Percentiles rank a stretch among this genome's conserved stretches.
phyloP scores from a whole-genome alignment of 2,797 vertebrate species.

The Neosilurus hyrtlii region DNA sequence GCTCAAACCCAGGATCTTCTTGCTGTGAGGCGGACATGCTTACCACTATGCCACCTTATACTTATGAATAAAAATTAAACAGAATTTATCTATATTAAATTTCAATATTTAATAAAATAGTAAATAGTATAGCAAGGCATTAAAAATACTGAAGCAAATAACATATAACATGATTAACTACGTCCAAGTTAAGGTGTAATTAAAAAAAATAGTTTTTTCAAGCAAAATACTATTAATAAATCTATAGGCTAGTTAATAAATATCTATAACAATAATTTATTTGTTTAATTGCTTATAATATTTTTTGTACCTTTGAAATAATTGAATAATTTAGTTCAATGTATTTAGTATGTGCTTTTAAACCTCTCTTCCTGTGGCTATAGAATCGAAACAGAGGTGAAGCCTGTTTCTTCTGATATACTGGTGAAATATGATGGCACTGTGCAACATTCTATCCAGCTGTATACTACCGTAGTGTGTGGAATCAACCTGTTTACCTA shows the following conservation, averaged over 20 bases:
- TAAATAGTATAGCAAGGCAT: background rate
- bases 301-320: background rate
- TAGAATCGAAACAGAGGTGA: constrained; percentile 57
- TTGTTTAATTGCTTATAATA: background rate
- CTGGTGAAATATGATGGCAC: constrained; percentile 62
- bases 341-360: background rate
- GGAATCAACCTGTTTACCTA: constrained; percentile 75
- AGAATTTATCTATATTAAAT: background rate
- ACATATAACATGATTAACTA: background rate
- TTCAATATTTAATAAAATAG: background rate
- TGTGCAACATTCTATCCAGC: constrained; percentile 56
- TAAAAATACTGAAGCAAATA: no score
- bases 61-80: no score
- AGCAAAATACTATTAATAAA: background rate
- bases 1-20: no score
- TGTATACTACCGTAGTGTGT: constrained; percentile 66
- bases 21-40: no score
- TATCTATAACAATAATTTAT: background rate
- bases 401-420: constrained; percentile 60
- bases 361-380: background rate
- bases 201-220: background rate
- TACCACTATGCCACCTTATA: no score
- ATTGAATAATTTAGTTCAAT: background rate
- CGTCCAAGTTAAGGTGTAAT: background rate
- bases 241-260: background rate